phyloP scores from a whole-genome alignment of 2,113 vertebrate genomes.

The Dasyurus viverrinus region DNA sequence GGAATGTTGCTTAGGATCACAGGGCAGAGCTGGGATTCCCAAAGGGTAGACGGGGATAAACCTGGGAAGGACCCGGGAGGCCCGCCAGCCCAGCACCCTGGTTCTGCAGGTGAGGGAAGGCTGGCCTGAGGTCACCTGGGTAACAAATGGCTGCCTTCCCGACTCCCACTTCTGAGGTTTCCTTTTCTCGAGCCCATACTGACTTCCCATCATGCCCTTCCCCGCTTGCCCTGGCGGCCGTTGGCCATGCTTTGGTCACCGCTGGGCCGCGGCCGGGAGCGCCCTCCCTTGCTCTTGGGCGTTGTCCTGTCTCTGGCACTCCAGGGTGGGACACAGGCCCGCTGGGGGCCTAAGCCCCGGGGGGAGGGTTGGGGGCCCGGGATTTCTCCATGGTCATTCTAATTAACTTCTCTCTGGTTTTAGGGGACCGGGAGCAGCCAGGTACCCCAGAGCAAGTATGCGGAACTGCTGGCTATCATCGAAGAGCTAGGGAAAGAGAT shows the following conservation, averaged over 20 bases:
- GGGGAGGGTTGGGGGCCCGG: not conserved
- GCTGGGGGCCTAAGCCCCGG: not conserved
- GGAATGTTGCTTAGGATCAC: not conserved
- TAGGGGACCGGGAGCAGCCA: slow-evolving; percentile 94
- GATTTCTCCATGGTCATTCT: accelerated
- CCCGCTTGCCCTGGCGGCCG: not conserved
- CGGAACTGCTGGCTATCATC: slow-evolving; percentile 97
- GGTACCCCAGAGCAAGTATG: slow-evolving; percentile 98
- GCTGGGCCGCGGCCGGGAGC: not conserved
- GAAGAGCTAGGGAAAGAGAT: slow-evolving; percentile 99
- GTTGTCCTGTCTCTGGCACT: not conserved
- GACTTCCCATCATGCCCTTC: accelerated
- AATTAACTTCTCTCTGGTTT: slow-evolving; percentile 21
- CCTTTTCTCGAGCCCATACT: not conserved
- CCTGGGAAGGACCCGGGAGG: not conserved
- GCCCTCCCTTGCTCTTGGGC: not conserved
- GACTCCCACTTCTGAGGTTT: too few relatives aligned
- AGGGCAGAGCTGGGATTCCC: too few relatives aligned
- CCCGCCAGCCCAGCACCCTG: not conserved
- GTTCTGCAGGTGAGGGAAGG: not conserved
- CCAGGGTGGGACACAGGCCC: too few relatives aligned
- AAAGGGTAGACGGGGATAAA: not conserved
- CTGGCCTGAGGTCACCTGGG: not conserved
- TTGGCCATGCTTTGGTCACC: not conserved
- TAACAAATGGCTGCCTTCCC: not conserved